Conservation (phyloP, 2,888 invertebrate genomes). For the Tanytarsus gracilentus region DNA sequence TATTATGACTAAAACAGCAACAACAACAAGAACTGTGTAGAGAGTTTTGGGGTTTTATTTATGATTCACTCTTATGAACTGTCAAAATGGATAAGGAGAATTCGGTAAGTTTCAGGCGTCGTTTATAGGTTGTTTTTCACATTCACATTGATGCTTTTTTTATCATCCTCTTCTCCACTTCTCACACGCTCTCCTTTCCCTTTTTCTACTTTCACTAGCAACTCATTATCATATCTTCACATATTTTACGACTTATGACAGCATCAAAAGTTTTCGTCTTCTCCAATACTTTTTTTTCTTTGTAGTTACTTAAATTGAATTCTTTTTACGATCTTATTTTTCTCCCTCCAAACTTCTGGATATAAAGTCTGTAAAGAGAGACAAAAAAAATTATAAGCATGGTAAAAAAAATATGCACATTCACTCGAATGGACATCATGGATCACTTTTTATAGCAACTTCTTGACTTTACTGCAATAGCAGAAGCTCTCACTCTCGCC, state of each 20-base stretch:
- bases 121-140: background rate
- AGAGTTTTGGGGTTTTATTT: conserved; percentile 2
- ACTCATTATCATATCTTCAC: conserved; percentile 7
- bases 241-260: no score
- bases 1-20: background rate
- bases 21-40: no score
- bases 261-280: background rate
- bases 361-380: no score
- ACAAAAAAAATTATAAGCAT: no score
- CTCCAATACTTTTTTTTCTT: background rate
- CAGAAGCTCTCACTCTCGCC: no score
- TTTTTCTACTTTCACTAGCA: background rate
- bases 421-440: no score
- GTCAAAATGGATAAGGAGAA: background rate
- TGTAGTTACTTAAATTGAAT: background rate
- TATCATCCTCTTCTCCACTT: background rate
- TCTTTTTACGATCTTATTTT: no score
- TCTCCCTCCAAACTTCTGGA: no score
- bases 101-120: conserved; percentile 3
- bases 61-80: conserved; percentile 2
- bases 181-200: background rate
- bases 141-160: background rate
- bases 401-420: no score
- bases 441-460: no score
- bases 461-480: no score